Conservation (phyloP, 2,113 vertebrate species). For the Eubucco bourcierii region DNA sequence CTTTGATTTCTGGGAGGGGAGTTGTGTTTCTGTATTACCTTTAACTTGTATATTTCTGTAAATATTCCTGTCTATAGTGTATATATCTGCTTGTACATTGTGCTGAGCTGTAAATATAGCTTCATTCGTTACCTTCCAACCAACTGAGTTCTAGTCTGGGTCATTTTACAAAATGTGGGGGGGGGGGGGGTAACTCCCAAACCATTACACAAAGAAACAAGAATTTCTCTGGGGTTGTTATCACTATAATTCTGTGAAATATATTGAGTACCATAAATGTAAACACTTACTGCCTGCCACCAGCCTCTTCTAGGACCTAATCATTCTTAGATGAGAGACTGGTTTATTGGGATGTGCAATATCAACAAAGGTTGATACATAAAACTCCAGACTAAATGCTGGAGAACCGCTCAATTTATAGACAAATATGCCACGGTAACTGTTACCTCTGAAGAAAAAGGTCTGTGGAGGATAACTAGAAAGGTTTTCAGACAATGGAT, state of each 20-base stretch:
- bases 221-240: neutral
- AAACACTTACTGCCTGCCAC: neutral
- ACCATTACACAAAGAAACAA: slow-evolving; percentile 2
- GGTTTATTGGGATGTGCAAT: neutral
- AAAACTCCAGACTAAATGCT: no score
- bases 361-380: neutral
- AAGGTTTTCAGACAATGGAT: neutral
- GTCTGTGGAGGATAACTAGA: neutral
- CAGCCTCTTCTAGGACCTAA: neutral
- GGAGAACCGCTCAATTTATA: neutral
- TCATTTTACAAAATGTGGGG: no score
- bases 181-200: no score
- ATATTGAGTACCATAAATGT: neutral
- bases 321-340: neutral
- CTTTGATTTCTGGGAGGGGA: no score
- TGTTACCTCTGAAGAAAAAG: neutral
- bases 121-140: no score
- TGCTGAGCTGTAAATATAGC: no score
- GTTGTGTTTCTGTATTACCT: no score
- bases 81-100: no score
- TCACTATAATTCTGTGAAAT: neutral
- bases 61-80: no score
- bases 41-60: no score
- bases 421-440: neutral
- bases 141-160: no score